Conservation (phyloP, 2,113 vertebrate genomes). For the Ceyx cyanopectus region DNA sequence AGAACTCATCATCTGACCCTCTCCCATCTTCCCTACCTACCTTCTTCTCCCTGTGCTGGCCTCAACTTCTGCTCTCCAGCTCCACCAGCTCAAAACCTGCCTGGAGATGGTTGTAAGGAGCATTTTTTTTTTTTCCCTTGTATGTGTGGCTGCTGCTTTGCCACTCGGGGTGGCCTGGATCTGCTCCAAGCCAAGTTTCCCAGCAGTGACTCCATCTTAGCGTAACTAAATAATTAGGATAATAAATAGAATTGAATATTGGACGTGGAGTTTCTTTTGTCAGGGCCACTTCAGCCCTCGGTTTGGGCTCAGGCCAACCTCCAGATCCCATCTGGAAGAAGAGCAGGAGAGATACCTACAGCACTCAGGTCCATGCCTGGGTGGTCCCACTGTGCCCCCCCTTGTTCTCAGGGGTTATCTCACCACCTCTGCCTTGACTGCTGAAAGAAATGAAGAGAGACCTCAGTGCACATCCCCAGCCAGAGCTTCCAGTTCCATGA, state of each 20-base stretch:
- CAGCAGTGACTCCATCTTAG: background rate
- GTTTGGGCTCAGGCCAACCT: background rate
- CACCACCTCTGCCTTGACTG: background rate
- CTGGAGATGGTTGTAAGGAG: background rate
- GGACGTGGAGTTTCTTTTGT: background rate
- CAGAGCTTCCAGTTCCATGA: background rate
- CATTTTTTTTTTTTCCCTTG: background rate
- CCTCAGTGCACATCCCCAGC: background rate
- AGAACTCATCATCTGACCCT: background rate
- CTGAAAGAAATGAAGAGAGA: background rate
- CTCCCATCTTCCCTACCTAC: background rate
- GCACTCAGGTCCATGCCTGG: accelerated
- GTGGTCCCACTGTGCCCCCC: accelerated
- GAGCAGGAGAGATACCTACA: background rate
- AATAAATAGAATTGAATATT: background rate
- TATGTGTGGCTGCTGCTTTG: background rate
- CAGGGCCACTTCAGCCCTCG: background rate
- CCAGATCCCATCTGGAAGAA: background rate
- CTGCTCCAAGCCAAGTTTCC: background rate
- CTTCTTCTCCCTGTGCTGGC: background rate
- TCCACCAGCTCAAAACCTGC: background rate
- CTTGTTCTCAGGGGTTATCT: background rate
- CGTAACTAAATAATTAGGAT: background rate
- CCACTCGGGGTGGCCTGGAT: background rate
- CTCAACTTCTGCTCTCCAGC: background rate